Conservation (phyloP, 2,113 vertebrate genomes). For the Rhabdornis inornatus region DNA sequence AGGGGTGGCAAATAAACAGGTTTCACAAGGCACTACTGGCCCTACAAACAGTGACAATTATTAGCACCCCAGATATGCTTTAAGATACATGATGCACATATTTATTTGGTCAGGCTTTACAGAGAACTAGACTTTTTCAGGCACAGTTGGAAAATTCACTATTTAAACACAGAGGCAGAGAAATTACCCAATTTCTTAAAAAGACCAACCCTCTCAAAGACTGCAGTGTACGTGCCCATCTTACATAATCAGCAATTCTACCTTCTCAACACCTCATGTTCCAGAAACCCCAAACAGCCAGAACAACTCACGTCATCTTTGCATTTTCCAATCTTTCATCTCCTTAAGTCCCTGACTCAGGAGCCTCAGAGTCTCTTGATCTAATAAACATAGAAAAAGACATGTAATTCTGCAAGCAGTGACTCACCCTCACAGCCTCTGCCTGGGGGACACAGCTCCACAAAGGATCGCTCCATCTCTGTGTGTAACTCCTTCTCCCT, state of each 20-base stretch:
- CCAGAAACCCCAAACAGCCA: not conserved
- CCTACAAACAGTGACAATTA: not conserved
- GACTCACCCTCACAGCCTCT: not conserved
- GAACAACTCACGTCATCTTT: not conserved
- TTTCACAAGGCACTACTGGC: not conserved
- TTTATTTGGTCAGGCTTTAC: not conserved
- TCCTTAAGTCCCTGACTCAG: not conserved
- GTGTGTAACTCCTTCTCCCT: rapidly evolving
- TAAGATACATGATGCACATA: rapidly evolving
- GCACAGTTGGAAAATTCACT: not conserved
- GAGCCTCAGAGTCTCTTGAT: not conserved
- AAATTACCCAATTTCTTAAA: not conserved
- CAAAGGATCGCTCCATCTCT: not conserved
- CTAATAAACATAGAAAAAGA: not conserved
- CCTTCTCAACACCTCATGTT: not conserved
- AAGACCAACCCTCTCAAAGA: not conserved
- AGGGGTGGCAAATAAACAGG: not conserved
- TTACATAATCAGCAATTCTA: not conserved
- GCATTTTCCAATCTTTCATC: not conserved
- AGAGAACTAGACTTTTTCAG: not conserved
- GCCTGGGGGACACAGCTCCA: rapidly evolving
- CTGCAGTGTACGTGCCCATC: rapidly evolving
- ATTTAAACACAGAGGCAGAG: not conserved
- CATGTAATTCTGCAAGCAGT: not conserved
- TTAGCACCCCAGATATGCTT: not conserved